Base-by-base conservation (phyloP, 2,797 vertebrate genomes). In the Rhynchonycteris naso region DNA sequence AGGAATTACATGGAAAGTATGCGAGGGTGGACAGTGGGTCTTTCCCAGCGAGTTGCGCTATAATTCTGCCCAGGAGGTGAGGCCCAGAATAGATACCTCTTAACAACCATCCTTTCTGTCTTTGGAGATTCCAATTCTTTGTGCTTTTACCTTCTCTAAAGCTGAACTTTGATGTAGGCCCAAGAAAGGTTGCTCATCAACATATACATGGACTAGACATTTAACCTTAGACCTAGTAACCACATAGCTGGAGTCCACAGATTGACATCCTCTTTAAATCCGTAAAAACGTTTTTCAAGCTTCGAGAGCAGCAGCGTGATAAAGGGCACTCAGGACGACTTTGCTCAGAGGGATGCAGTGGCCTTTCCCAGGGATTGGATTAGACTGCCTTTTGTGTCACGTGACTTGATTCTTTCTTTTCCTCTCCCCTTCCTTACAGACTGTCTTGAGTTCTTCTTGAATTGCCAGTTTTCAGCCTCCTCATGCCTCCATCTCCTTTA, bases 401-500 rank as follows among this genome's bases (percentile, higher is more conserved):
- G 0, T 91, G 71, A 86, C 91, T 90, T 95, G 80, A 97, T 97
- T 97, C 92, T 97, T 78, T 94, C 93, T 97, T 88, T 75, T 92
- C 80, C 83, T 56, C 58, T 35, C 87, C 96, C 79, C 92, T 96
- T 93, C 96, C 87, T 98, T 98, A 69, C 98, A 99, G 99, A 98
- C 98, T 96, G 98, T 98, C 98, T 98, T 98, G 98, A 99, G 98
- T 99, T 99, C 99, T 99, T 99, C 98, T 90, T 98, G 98, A 98
- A 97, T 99, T 97, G 98, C 98, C 98, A 98, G 98, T 98, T 97
- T 98, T 99, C 99, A 98, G 99, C 99, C 98, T 99, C 99, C 99
- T 99, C 99, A 99, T 99, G 99, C 99, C 99, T 99, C 99, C 99
- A 82, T 99, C 99, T 99, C 99, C 99, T 98, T 99, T 99, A 97